A percentile compares a stretch with the other conserved stretches of the same genome.
Evolutionary conservation across 2,113 vertebrate species (phyloP).

Genomic region (Megaceryle maxima): DNA sequence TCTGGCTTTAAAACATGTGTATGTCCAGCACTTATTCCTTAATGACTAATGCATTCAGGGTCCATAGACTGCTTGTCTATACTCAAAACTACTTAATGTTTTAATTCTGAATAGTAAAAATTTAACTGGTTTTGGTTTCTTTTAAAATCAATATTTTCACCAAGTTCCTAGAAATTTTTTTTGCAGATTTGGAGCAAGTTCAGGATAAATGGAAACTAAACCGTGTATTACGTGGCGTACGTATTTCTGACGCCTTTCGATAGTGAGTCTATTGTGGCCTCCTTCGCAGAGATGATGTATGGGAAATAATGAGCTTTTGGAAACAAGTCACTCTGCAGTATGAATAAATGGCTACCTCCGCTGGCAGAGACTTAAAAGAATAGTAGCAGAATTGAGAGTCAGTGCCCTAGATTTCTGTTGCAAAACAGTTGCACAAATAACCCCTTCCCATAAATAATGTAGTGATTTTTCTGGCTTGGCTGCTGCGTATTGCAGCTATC

Average conservation of each 20-base stretch:
- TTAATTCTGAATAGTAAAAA: not conserved
- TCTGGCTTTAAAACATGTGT: not conserved
- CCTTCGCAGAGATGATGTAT: not conserved
- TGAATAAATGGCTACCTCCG: not conserved
- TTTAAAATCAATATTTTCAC: not conserved
- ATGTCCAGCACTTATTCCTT: not conserved
- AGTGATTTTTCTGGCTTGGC: constrained; percentile 32
- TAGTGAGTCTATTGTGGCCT: not conserved
- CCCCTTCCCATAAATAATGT: constrained; percentile 66
- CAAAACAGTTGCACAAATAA: constrained; percentile 54
- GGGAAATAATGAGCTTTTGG: not conserved
- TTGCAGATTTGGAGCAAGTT: not conserved
- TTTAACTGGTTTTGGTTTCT: not conserved
- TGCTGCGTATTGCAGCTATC: constrained; percentile 37
- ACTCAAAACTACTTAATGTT: not conserved
- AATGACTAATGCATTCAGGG: not conserved
- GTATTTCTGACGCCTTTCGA: not conserved
- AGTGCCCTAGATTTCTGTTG: constrained; percentile 54
- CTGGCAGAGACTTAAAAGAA: constrained; percentile 5
- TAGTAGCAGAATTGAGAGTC: not conserved
- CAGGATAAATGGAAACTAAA: not conserved
- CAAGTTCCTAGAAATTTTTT: not conserved
- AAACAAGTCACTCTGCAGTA: not conserved
- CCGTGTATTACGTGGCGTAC: not conserved
- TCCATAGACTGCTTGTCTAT: not conserved